Evolutionary conservation across 2,113 vertebrate genomes (phyloP), one percentile per base, ranked within the genome.

Genomic region (Apaloderma vittatum): DNA sequence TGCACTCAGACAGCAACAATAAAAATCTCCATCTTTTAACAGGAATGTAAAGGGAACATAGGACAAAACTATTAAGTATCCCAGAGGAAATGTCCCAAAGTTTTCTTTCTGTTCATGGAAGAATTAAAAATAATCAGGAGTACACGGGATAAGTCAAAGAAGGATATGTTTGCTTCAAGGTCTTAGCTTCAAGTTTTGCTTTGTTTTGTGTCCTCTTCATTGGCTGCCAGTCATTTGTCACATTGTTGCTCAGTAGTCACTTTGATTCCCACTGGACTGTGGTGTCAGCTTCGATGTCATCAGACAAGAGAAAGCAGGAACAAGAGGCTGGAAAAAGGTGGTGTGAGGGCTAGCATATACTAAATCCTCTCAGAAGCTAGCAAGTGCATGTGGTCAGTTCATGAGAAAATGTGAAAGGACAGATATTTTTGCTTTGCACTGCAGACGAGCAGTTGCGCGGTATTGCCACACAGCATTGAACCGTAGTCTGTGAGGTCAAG

Each of bases 331-430:
- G 15, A 54, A 62, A 57, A 61, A 45, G 27, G 15, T 55, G 57
- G 8, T 11, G 4, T 2, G 2, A 5, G 8, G 3, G 3, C 37
- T 43, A 32, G 5, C 1, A 2, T 43, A 20, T 22, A 7, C 12
- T 37, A 43, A 43, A 57, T 16, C 19, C 22, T 9, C 11, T 46
- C 48, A 52, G 40, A 66, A 78, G 11, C 29, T 30, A 40, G 40
- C 17, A 65, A 9, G 6, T 9, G 10, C 51, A n/a, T 66, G 40
- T 4, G 9, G 11, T 23, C 6, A 52, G 19, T 71, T 62, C 12
- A 4, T 36, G 34, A 65, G 34, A 16, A 65, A 51, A 48, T 29
- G 14, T 27, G 40, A 79, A 79, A 71, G 1, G 5, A 48, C 43
- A 63, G 4, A 4, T 37, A 5, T 2, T 71, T 88, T 71, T 71